These are phyloP conservation scores for Syndactyla subalaris DNA, from an alignment of 2,797 vertebrate genomes.

Conservation along the genomic window DNA sequence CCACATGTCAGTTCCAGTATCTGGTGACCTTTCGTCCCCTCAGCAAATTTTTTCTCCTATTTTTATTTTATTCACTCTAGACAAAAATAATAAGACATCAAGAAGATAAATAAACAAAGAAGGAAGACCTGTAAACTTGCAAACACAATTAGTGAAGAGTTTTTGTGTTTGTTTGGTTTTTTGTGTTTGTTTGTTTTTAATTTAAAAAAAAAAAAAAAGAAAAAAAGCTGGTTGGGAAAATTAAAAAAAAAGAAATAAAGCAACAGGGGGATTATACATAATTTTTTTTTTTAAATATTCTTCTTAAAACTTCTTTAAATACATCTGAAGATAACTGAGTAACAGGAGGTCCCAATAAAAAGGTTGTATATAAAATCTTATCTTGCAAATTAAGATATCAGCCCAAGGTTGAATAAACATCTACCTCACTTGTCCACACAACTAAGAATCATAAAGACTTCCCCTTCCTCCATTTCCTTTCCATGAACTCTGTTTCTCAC, in stretches of 20 bases:
- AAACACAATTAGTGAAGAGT: neutral
- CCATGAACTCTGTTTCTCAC: neutral
- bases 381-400: neutral
- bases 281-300: neutral
- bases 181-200: no score
- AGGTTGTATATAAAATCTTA: neutral
- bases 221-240: rapidly evolving
- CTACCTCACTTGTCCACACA: neutral
- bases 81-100: neutral
- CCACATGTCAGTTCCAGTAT: rapidly evolving
- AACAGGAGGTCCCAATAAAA: neutral
- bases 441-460: neutral
- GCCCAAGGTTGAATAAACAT: neutral
- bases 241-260: neutral
- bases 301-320: neutral
- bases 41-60: neutral
- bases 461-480: neutral
- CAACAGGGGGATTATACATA: rapidly evolving
- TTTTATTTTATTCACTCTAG: neutral
- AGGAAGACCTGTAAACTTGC: neutral
- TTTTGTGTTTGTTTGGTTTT: no score
- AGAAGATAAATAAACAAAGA: rapidly evolving
- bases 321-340: neutral
- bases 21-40: neutral
- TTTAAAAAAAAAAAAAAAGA: neutral